Evolutionary conservation across 2,797 vertebrate genomes (phyloP), one percentile per base, ranked within the genome.

Genomic region (Halcyon smyrnensis): DNA sequence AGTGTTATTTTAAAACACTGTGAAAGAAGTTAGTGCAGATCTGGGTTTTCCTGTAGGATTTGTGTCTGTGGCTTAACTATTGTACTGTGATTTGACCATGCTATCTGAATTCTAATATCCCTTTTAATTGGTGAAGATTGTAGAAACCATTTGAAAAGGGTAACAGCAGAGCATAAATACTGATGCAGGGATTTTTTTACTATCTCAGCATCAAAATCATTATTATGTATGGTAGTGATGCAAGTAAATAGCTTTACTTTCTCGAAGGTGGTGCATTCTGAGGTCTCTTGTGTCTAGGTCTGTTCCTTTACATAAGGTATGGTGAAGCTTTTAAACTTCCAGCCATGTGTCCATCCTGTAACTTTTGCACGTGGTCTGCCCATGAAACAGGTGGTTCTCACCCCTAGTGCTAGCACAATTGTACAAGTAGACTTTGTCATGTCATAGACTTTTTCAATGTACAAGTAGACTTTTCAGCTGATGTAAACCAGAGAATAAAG

Each of bases 101-200:
- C 14, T 41, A 0, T 79, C 41, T 83, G 68, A 74, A 69, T 73
- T 63, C 18, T 0, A 0, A 6, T 76, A 63, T 15, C 19, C 6
- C 10, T 27, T 65, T 78, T 67, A 80, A 37, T 27, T 28, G 67
- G 9, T 75, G 17, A 70, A 75, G 30, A 2, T 2, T 83, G 32
- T 41, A 34, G 68, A 86, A 94, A 36, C 12, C 3, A 4, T 79
- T 84, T 60, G 9, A 24, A 75, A 77, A 21, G 4, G 15, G 4
- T 88, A 41, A 45, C 16, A 89, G 5, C 50, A 80, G 10, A 9
- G 8, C 19, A 5, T 60, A 56, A 84, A 53, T 77, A 64, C 32
- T 0, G 0, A n/a, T 36, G 11, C 4, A 7, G 30, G 6, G 11
- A 8, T 27, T 30, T 64, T 62, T 77, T 76, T 4, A 14, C 12